Conservation (phyloP, 2,888 invertebrate genomes). For the Slavum lentiscoides region DNA sequence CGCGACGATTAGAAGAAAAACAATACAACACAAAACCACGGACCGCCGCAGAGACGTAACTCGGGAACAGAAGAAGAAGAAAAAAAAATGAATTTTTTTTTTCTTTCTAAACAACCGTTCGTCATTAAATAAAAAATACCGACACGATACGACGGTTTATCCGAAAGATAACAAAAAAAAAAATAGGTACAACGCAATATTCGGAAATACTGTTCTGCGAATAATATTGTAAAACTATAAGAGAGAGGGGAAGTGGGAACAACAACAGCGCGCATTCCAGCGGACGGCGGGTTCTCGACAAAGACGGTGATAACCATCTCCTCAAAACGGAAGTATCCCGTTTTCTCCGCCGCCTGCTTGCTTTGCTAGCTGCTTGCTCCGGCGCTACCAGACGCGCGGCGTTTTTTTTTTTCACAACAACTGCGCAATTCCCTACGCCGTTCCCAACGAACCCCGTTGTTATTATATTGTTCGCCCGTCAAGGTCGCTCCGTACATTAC, state of each 20-base stretch:
- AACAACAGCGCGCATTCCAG: background rate
- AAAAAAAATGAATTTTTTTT: background rate
- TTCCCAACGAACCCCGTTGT: background rate
- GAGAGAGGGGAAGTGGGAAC: too few relatives aligned
- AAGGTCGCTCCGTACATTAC: background rate
- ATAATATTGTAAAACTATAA: too few relatives aligned
- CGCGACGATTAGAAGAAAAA: too few relatives aligned
- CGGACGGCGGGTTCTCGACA: too few relatives aligned
- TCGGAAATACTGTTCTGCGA: conserved; percentile 1
- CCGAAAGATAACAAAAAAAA: background rate
- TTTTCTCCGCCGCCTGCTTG: conserved; percentile 18
- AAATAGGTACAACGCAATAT: background rate
- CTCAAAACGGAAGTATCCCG: background rate
- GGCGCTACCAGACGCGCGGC: background rate
- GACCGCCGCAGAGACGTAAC: too few relatives aligned
- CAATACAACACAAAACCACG: too few relatives aligned
- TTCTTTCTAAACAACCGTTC: too few relatives aligned
- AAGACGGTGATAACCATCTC: background rate
- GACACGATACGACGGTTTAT: background rate
- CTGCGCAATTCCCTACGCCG: conserved; percentile 18
- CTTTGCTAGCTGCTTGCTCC: too few relatives aligned
- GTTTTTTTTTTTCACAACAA: background rate
- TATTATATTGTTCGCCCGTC: background rate
- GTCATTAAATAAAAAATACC: too few relatives aligned
- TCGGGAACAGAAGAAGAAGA: background rate